Conservation (phyloP, 1,140 invertebrate species). For the Macrobrachium rosenbergii region DNA sequence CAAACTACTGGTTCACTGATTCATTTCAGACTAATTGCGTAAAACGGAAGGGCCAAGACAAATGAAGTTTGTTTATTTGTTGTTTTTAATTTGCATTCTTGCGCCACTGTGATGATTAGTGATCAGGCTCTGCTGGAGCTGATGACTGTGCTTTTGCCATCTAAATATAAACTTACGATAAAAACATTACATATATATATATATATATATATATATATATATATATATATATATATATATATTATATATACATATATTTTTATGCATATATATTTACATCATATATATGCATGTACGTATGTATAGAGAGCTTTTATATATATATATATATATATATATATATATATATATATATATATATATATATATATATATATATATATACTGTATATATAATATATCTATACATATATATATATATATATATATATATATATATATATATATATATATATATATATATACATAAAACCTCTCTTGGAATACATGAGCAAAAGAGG, state of each 20-base stretch:
- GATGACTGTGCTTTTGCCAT: too few relatives aligned
- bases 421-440: constrained; percentile 17
- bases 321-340: constrained; percentile 3
- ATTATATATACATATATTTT: neutral
- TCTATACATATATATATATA: neutral
- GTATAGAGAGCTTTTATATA: too few relatives aligned
- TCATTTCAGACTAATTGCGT: too few relatives aligned
- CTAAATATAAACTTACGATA: neutral
- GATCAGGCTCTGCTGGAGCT: too few relatives aligned
- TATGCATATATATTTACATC: neutral
- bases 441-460: neutral
- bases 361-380: neutral
- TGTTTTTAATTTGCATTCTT: too few relatives aligned
- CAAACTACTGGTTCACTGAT: too few relatives aligned
- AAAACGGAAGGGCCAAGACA: too few relatives aligned
- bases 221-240: constrained; percentile 21
- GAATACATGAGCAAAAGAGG: too few relatives aligned
- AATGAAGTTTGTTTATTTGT: too few relatives aligned
- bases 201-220: constrained; percentile 26
- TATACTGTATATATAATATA: neutral
- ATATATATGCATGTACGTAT: neutral
- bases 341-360: constrained; percentile 12
- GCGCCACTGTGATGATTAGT: too few relatives aligned
- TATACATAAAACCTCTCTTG: neutral
- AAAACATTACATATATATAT: neutral